Evolutionary conservation across 1,140 invertebrate species (phyloP).

Genomic region (Contarinia nasturtii): DNA sequence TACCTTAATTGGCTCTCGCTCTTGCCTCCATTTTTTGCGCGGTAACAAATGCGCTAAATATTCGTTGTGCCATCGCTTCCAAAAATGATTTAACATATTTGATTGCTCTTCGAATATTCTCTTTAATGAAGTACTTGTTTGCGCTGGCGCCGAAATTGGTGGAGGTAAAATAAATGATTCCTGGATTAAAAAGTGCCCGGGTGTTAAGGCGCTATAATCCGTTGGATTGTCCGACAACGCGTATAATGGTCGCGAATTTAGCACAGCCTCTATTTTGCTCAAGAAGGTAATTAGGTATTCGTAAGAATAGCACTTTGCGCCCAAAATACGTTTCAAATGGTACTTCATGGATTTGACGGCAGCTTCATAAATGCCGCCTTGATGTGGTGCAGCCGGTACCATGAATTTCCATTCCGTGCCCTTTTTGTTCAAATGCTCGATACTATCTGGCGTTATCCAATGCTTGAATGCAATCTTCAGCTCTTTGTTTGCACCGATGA

Average conservation of each 20-base stretch:
- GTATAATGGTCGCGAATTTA: conserved; percentile 16
- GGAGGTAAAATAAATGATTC: conserved; percentile 8
- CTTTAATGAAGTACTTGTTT: neutral
- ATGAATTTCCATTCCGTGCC: conserved; percentile 7
- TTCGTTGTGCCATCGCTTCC: conserved; percentile 18
- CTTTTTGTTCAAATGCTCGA: conserved; percentile 1
- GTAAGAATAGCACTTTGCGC: conserved; percentile 10
- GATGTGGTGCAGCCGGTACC: conserved; percentile 10
- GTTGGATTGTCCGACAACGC: conserved; percentile 9
- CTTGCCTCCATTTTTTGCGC: conserved; percentile 12
- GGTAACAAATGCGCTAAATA: conserved; percentile 12
- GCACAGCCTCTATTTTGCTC: conserved; percentile 9
- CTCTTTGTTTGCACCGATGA: conserved; percentile 8
- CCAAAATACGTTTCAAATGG: conserved; percentile 13
- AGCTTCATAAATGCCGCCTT: conserved; percentile 20
- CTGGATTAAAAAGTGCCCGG: conserved; percentile 21
- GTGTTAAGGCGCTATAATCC: conserved; percentile 11
- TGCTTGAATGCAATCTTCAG: neutral
- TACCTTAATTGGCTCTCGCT: conserved; percentile 5
- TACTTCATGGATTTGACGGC: conserved; percentile 15
- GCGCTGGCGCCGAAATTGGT: neutral
- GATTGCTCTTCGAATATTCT: conserved; percentile 5
- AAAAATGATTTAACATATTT: conserved; percentile 14
- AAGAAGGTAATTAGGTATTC: conserved; percentile 12
- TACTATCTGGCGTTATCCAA: conserved; percentile 1